Evolutionary conservation across 2,797 vertebrate genomes (phyloP).

Genomic region (Cuniculus paca): DNA sequence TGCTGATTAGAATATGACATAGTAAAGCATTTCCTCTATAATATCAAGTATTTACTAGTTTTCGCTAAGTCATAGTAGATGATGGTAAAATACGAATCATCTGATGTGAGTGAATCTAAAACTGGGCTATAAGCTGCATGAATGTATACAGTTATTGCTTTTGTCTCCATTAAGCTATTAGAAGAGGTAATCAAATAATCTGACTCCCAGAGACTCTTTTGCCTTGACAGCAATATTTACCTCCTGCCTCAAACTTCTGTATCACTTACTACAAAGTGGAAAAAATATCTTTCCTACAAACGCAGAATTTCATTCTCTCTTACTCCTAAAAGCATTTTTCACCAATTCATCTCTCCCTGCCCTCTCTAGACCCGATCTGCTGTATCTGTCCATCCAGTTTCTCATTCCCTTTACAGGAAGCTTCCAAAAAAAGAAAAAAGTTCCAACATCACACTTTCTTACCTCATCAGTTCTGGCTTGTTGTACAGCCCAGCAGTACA

Average conservation of each 20-base stretch:
- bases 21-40: neutral
- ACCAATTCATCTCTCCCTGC: too few relatives aligned
- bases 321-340: neutral
- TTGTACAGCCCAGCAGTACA: neutral
- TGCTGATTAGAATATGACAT: neutral
- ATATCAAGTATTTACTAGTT: neutral
- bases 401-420: neutral
- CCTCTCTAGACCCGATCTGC: neutral
- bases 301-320: neutral
- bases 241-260: neutral
- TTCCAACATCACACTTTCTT: neutral
- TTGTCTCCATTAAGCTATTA: neutral
- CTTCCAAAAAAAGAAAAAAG: neutral
- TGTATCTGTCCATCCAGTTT: neutral
- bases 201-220: neutral
- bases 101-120: slow-evolving; percentile 13
- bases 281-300: neutral
- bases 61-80: neutral
- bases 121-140: neutral
- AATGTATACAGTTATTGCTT: neutral
- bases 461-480: neutral
- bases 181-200: slow-evolving; percentile 1
- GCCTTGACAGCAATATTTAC: neutral
- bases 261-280: neutral
- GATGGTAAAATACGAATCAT: neutral